Base-by-base conservation (phyloP, 2,113 vertebrate genomes). In the Redunca redunca region DNA sequence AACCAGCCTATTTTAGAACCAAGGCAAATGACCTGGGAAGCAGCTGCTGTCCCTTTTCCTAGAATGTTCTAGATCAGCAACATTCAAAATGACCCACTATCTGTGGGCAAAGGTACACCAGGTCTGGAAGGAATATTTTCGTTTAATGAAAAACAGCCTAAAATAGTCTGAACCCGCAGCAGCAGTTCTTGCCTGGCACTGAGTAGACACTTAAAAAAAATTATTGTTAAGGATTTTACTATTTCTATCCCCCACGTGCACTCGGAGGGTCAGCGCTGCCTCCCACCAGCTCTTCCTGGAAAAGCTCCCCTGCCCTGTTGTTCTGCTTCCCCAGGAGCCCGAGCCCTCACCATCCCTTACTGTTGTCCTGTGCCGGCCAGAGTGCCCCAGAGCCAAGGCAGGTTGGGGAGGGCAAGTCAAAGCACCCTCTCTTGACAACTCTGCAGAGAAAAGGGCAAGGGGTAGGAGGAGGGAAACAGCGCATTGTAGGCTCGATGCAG, bases 121-220 rank as follows among this genome's bases (percentile, higher is more conserved):
- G 64, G 23, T 88, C 77, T 92, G 92, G 90, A 94, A 90, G 93
- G 88, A 81, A 94, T 80, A 43, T 94, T 96, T 97, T 95, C 55
- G 33, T 91, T 92, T 62, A 77, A 88, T 96, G 82, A 94, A 94
- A 92, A 95, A 94, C 71, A 40, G 88, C 58, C 50, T 62, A 74
- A 94, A 85, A 90, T 13, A 88, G 88, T 89, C 94, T 30, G 14
- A 83, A 10, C 81, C 85, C 55, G 52, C 43, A 80, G 86, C 81
- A 80, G 48, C 0, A 0, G 94, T 62, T 60, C 84, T 92, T 30
- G 48, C 74, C 94, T 88, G 43, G 81, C 13, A 23, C 64, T 40
- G 26, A 17, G 40, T 67, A 85, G 93, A 81, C 81, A 36, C 95
- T 40, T 14, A 13, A 8, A 88, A 67, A 88, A 58, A 30, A 88